Base-by-base conservation (phyloP, 2,888 invertebrate species). In the Selenia dentaria region DNA sequence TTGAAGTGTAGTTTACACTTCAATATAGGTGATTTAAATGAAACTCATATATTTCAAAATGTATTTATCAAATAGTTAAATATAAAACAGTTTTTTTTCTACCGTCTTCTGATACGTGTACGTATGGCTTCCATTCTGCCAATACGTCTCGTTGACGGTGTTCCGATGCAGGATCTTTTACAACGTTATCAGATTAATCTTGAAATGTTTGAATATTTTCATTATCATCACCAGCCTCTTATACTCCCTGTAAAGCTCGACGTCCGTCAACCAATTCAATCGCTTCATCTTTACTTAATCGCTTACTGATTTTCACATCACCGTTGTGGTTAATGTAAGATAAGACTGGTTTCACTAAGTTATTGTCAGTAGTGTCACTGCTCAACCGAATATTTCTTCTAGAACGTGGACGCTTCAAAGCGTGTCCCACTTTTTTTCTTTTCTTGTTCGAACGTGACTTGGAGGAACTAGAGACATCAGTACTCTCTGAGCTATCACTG, bases 341-440 rank as follows among this genome's bases (percentile, higher is more conserved):
- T 1, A 39, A 5, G 0, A 39, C 18, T 8, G 39, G 39, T 10
- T 16, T 39, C 0, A 32, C 16, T 8, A 25, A n/a, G 14, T 6
- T 26, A 11, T n/a, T 14, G 3, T 26, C 26, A 4, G n/a, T 14
- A 2, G 2, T 14, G 25, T 31, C 10, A 28, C 6, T 14, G 4
- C 3, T 9, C 0, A 6, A 18, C 18, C 6, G n/a, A 8, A 28
- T 1, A 29, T 29, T 13, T 14, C 38, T 22, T 38, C 38, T 38
- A 9, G 38, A 22, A 2, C 12, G 24, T n/a, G 38, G 38, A n/a
- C 14, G 10, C 28, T 29, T 43, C 4, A 12, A 6, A 1, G 8
- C 9, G 20, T 45, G 38, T 33, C 44, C 44, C 4, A 25, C 3
- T 9, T 38, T 34, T 24, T 45, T 45, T 6, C 24, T 33, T 10